Evolutionary conservation across 2,888 invertebrate genomes (phyloP), one percentile per base, ranked within the genome.

Genomic region (Auanema sp.): DNA sequence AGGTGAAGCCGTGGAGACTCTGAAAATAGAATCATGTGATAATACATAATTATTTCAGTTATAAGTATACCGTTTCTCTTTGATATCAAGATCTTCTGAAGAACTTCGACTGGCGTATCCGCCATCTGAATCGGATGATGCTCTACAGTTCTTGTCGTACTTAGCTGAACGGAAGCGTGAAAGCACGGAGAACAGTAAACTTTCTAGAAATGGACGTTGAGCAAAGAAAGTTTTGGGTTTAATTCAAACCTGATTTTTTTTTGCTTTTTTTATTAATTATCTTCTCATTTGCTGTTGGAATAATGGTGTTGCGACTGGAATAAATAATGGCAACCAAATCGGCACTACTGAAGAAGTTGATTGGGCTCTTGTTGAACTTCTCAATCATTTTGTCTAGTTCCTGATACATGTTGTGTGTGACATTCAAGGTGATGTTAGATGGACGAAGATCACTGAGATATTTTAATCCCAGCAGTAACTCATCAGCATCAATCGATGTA

Each of bases 71-170:
- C 25, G 49, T 49, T 43, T 50, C 23, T 62, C 62, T 14, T 62
- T 62, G 10, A 57, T 40, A 21, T 73, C 72, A 53, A 76, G 52
- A 50, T 76, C 76, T 51, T 76, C 76, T 58, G 72, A 72, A 14
- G 67, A 67, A 49, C 72, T 69, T 24, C 76, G 57, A 51, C 72
- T 72, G 5, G 66, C 76, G 58, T 76, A 76, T 44, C 76, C 76
- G 16, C 69, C 68, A 44, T 76, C 76, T 0, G 71, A 66, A 24
- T 73, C 73, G 12, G 69, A 66, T 23, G 68, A 67, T 14, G 66
- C 68, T 42, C 56, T 23, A 12, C 56, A 56, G n/a, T 74, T 69
- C 47, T 66, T 65, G 43, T 61, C 63, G 41, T 71, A 68, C 25
- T 71, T 71, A 41, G 62, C 68, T 42, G 66, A 60, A 18, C 63